Evolutionary conservation across 2,113 vertebrate genomes (phyloP), one percentile per base, ranked within the genome.

Genomic region (Neodontobutis hainanensis): DNA sequence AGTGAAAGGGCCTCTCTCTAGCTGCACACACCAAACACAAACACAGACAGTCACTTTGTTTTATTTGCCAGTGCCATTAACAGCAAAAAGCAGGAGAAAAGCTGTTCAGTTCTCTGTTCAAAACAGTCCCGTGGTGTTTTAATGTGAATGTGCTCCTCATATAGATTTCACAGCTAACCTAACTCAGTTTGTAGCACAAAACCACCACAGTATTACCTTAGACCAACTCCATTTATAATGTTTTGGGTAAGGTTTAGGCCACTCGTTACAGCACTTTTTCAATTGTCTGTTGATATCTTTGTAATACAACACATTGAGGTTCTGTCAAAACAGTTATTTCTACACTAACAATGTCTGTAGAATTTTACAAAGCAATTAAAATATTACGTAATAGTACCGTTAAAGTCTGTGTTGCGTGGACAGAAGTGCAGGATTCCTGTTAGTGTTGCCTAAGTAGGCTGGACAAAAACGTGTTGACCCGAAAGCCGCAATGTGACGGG

Each of bases 381-480:
- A 4, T 19, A 27, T 11, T 11, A 50, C 48, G 4, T 10, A 27
- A 27, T 27, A 4, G 5, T 11, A 10, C 50, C 59, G 66, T 60
- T 47, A 44, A 12, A 65, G 65, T 70, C 63, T 6, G 45, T 65
- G 53, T 55, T 27, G 19, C 19, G 19, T 27, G 19, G 19, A 27
- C 19, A 27, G 19, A 27, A 44, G 70, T 69, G 58, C 38, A 32
- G 60, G 59, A 62, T 70, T 65, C 9, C 34, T 10, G 64, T 68
- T 72, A 32, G 57, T 27, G 46, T 57, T 47, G 74, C 68, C 78
- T 81, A 81, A 82, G 80, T 70, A 78, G 75, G 63, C 27, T 48
- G 56, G 80, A 86, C 61, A 65, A 50, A 86, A 84, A 81, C 16
- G 74, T 36, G 74, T 84, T 52, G 68, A 86, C 81, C 75, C 47